Conservation (phyloP, 2,888 invertebrate species). For the Kuschelorhynchus macadamiae region DNA sequence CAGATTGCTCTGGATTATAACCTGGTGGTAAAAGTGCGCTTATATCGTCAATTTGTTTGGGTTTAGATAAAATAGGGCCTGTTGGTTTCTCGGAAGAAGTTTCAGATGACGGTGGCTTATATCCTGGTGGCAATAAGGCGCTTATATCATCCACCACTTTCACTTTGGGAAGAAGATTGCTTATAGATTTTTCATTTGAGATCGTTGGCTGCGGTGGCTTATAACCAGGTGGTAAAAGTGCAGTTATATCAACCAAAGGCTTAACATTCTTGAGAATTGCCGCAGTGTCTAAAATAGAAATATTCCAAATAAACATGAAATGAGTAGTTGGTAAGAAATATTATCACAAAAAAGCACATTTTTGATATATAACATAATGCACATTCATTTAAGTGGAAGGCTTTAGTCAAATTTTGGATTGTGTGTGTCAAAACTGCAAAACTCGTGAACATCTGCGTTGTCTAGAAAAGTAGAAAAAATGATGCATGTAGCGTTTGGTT, state of each 20-base stretch:
- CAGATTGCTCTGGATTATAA: conserved; percentile 63
- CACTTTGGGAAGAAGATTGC: conserved; percentile 51
- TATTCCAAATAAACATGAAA: too few relatives aligned
- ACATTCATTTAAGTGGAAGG: too few relatives aligned
- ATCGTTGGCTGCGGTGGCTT: conserved; percentile 57
- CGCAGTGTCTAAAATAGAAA: too few relatives aligned
- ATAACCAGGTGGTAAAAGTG: conserved; percentile 68
- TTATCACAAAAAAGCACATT: too few relatives aligned
- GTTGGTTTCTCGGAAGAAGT: not conserved
- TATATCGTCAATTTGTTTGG: conserved; percentile 70
- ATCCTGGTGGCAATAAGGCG: conserved; percentile 68
- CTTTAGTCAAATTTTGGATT: too few relatives aligned
- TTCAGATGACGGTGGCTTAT: conserved; percentile 57
- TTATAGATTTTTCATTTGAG: conserved; percentile 6
- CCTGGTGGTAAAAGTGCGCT: conserved; percentile 71
- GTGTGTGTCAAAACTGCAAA: too few relatives aligned
- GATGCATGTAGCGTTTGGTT: too few relatives aligned
- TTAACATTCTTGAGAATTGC: conserved; percentile 63
- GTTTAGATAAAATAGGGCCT: conserved; percentile 51
- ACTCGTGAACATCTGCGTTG: too few relatives aligned
- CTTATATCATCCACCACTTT: conserved; percentile 64
- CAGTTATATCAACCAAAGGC: conserved; percentile 67
- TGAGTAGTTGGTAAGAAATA: too few relatives aligned
- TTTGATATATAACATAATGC: too few relatives aligned
- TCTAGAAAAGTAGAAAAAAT: too few relatives aligned